Percentiles rank a stretch among this genome's conserved stretches.
phyloP scores from a whole-genome alignment of 2,888 invertebrate genomes.

The Formica aserva region DNA sequence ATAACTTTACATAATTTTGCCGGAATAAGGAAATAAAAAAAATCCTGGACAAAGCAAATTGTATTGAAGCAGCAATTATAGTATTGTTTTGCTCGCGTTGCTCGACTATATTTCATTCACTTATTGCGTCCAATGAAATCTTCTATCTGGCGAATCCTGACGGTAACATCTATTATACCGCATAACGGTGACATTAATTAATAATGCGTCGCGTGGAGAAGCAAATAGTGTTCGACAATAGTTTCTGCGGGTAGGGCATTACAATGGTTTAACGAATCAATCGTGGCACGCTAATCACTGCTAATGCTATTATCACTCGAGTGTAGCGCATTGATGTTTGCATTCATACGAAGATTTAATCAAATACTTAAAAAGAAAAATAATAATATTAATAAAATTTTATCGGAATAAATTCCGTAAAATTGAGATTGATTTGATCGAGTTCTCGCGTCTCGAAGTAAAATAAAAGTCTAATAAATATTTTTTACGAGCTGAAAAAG shows the following conservation, averaged over 20 bases:
- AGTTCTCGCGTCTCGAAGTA: background rate
- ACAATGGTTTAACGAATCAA: constrained; percentile 38
- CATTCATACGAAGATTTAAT: background rate
- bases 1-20: background rate
- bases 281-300: constrained; percentile 9
- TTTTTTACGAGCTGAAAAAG: background rate
- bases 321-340: background rate
- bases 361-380: background rate
- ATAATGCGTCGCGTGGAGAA: background rate
- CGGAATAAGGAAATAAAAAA: background rate
- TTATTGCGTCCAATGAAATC: constrained; percentile 1
- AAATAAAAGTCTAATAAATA: background rate
- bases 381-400: background rate
- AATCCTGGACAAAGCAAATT: background rate
- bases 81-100: background rate
- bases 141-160: background rate
- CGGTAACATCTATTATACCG: constrained; percentile 4
- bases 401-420: background rate
- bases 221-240: constrained; percentile 6
- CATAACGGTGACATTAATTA: constrained; percentile 24
- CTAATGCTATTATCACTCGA: background rate
- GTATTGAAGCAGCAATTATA: background rate
- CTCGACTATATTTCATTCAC: background rate
- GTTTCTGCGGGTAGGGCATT: constrained; percentile 37
- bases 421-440: background rate